Percentiles rank a stretch among this genome's conserved stretches.
These are phyloP conservation scores for Aptenodytes forsteri DNA, from an alignment of 2,113 vertebrate species.

Conservation along the genomic window DNA sequence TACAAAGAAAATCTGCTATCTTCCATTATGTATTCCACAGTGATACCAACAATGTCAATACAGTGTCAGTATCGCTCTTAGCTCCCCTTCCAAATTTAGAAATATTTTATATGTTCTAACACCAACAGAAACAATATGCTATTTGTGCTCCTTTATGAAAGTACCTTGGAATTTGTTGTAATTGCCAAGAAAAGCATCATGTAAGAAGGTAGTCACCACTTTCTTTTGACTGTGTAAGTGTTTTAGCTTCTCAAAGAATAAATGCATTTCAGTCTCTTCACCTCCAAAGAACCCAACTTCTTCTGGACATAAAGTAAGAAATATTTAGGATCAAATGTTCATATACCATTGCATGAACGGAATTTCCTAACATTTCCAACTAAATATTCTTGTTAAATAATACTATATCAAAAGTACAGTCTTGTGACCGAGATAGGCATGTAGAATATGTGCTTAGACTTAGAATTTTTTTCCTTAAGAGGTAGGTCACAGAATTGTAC, in stretches of 20 bases:
- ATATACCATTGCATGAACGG: fast-evolving
- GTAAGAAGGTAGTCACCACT: not conserved
- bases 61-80: not conserved
- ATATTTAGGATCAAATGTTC: not conserved
- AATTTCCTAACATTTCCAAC: not conserved
- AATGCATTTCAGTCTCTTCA: not conserved
- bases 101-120: not conserved
- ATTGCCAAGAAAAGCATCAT: not conserved
- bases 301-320: not conserved
- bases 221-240: not conserved
- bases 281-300: not conserved
- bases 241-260: not conserved
- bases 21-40: not conserved
- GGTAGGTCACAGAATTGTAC: not conserved
- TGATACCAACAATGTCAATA: not conserved
- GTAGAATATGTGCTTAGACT: not conserved
- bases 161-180: not conserved
- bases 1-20: not conserved
- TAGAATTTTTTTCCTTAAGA: not conserved
- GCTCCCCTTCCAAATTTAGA: not conserved
- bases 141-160: not conserved
- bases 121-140: not conserved
- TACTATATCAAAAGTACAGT: fast-evolving
- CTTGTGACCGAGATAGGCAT: not conserved
- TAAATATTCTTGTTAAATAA: not conserved